A percentile compares a stretch with the other conserved stretches of the same genome.
Evolutionary conservation across 2,888 invertebrate species (phyloP).

Genomic region (Lumbricus terrestris): DNA sequence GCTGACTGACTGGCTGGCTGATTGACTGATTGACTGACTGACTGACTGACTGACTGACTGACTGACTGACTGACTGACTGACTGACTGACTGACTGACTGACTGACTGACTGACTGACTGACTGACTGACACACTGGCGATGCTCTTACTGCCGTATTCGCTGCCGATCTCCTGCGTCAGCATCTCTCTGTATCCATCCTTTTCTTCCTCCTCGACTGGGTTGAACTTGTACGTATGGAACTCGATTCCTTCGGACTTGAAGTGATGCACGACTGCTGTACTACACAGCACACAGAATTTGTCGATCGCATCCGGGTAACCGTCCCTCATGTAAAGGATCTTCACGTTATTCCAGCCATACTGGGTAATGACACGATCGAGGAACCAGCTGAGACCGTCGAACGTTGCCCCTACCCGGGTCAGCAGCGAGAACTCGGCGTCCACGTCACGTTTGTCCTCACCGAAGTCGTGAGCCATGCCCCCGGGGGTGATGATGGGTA

Average conservation of each 20-base stretch:
- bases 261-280: conserved; percentile 32
- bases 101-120: too few relatives aligned
- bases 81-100: too few relatives aligned
- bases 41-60: too few relatives aligned
- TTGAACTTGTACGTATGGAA: conserved; percentile 27
- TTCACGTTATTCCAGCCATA: conserved; percentile 27
- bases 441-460: conserved; percentile 41
- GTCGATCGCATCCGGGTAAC: conserved; percentile 23
- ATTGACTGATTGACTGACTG: too few relatives aligned
- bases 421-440: conserved; percentile 66
- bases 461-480: conserved; percentile 54
- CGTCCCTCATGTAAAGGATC: conserved; percentile 29
- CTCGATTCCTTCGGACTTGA: conserved; percentile 20
- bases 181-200: conserved; percentile 25
- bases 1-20: too few relatives aligned
- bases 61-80: too few relatives aligned
- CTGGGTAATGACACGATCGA: conserved; percentile 17
- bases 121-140: too few relatives aligned
- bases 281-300: conserved; percentile 37
- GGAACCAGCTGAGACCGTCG: conserved; percentile 32
- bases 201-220: conserved; percentile 9
- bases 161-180: conserved; percentile 32
- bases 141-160: conserved; percentile 34
- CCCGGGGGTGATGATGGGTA: conserved; percentile 76
- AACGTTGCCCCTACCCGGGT: conserved; percentile 61